Conservation (phyloP, 92 coral and sea anemone genomes). For the Epizoanthus fatuus region DNA sequence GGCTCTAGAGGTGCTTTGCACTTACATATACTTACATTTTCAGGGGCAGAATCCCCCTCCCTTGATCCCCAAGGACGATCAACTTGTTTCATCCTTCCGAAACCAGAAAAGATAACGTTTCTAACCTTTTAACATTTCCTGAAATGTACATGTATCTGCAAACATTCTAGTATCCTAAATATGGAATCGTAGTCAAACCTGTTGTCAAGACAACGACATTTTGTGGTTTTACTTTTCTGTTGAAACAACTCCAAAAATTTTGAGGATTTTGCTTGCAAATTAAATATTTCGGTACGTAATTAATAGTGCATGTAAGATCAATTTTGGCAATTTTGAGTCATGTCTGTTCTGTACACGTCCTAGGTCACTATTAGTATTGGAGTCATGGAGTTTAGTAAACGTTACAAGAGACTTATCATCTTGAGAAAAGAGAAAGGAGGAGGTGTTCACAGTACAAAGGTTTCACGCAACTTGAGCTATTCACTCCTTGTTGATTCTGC, state of each 20-base stretch:
- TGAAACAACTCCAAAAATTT: too few species aligned
- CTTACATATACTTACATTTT: not conserved
- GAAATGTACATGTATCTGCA: not conserved
- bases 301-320: not conserved
- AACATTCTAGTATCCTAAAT: not conserved
- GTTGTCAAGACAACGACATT: not conserved
- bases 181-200: not conserved
- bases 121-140: not conserved
- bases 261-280: too few species aligned
- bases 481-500: not conserved
- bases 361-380: not conserved
- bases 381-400: constrained; percentile 5
- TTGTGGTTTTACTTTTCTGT: not conserved
- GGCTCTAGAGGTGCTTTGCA: not conserved
- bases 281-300: too few species aligned
- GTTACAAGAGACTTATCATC: not conserved
- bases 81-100: not conserved
- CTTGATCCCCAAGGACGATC: not conserved
- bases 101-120: not conserved
- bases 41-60: not conserved
- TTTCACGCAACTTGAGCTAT: not conserved
- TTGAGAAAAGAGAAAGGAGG: constrained; percentile 7
- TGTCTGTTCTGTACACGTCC: not conserved
- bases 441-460: not conserved
- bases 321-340: not conserved